Evolutionary conservation across 2,797 vertebrate genomes (phyloP), one percentile per base, ranked within the genome.

Genomic region (Sebastolobus alascanus): DNA sequence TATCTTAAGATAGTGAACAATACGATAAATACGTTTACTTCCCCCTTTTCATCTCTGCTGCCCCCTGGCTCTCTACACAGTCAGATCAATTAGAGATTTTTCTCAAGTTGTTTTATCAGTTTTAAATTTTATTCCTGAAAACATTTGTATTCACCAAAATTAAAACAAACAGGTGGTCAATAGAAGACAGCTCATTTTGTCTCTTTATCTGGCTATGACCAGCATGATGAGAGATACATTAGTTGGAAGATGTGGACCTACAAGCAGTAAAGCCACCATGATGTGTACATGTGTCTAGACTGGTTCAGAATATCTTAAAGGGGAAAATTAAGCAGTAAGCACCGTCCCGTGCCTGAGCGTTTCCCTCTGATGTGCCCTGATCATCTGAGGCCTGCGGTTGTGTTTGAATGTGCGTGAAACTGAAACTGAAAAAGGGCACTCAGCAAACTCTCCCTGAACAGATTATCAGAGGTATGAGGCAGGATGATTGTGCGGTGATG

Each of bases 401-500:
- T 20, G 54, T 68, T 18, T 18, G 50, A 27, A 20, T 55, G 18
- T 58, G 29, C 52, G 22, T 72, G 73, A 37, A 43, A 50, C 8
- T 31, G 56, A 67, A 13, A 16, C 43, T 25, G 73, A 5, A 16
- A 56, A 40, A n/a, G 12, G 31, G 18, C n/a, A 8, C 14, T 25
- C 25, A 22, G 60, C 12, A 12, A n/a, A 73, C 65, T 31, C 27
- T 22, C 22, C 31, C 38, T 13, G 38, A 8, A 20, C 0, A 8
- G 58, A 79, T 76, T 8, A 65, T 12, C 12, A 16, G 59, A 71
- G 16, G 22, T 3, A 68, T 72, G 80, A 11, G 27, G 6, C 55
- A 4, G 46, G 63, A 78, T 64, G 73, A 7, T 4, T 71, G 55
- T 9, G 55, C 10, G 2, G 2, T 79, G 72, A 83, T 37, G 75